phyloP scores from a whole-genome alignment of 2,888 invertebrate genomes.

The Nephrotoma flavescens region DNA sequence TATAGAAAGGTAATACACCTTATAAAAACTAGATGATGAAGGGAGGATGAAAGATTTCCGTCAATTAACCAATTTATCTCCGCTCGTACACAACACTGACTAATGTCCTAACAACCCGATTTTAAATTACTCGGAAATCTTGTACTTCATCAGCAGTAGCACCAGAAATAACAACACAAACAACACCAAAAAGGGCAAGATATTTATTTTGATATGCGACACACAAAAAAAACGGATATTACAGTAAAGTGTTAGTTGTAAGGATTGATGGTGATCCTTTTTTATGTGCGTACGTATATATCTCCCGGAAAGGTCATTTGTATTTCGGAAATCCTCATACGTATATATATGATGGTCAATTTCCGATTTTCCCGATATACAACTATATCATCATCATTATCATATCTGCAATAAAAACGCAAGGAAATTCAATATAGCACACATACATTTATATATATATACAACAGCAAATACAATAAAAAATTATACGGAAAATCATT shows the following conservation, averaged over 20 bases:
- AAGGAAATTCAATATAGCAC: neutral
- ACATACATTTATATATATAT: neutral
- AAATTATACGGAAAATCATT: neutral
- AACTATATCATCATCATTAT: neutral
- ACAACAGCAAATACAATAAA: neutral
- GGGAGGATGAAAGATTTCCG: neutral
- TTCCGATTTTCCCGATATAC: neutral
- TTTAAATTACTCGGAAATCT: neutral
- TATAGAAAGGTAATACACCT: neutral
- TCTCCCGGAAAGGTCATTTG: neutral
- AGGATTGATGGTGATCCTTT: neutral
- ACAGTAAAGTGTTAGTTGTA: neutral
- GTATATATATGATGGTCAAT: neutral
- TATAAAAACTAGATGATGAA: neutral
- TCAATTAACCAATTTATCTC: neutral
- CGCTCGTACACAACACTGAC: neutral
- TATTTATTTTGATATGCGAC: neutral
- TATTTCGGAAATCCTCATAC: neutral
- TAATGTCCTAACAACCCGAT: neutral
- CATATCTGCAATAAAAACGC: neutral
- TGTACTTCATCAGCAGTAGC: neutral
- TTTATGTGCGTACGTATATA: neutral
- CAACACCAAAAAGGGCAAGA: neutral
- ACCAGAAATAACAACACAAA: neutral
- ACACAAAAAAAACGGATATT: neutral